phyloP scores from a whole-genome alignment of 2,888 invertebrate genomes.

The Papilio gigon region DNA sequence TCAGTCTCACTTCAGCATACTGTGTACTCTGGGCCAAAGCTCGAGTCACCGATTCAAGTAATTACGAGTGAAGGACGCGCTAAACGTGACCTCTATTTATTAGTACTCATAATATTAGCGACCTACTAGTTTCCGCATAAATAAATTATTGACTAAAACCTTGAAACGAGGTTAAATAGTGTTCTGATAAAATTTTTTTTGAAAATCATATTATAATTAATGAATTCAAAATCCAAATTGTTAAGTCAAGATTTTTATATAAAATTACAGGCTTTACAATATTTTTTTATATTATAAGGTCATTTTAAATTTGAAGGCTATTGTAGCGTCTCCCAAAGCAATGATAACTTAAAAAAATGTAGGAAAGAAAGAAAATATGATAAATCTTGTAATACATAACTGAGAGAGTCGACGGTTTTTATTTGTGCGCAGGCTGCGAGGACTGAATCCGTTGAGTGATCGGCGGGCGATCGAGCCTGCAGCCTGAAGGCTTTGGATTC shows the following conservation, averaged over 20 bases:
- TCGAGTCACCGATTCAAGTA: background rate
- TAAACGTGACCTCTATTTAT: background rate
- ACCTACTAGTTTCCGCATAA: background rate
- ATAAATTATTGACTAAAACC: constrained; percentile 2
- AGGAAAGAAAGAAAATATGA: background rate
- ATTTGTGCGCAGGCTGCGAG: background rate
- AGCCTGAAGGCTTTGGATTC: constrained; percentile 35
- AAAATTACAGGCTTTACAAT: background rate
- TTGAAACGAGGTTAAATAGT: constrained; percentile 13
- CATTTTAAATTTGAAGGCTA: background rate
- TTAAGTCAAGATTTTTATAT: background rate
- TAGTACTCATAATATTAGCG: constrained; percentile 13
- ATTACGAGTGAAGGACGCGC: background rate
- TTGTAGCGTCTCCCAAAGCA: background rate
- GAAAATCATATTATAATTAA: background rate
- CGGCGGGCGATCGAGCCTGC: background rate
- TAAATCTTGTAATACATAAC: background rate
- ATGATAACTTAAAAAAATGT: background rate
- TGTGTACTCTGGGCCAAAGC: no score
- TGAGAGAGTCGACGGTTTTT: background rate
- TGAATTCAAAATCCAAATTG: background rate
- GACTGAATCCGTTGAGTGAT: constrained; percentile 14
- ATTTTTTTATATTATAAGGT: background rate
- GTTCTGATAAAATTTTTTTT: background rate
- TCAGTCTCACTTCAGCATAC: no score